Evolutionary conservation across 2,113 vertebrate genomes (phyloP).

Genomic region (Anguilla rostrata): DNA sequence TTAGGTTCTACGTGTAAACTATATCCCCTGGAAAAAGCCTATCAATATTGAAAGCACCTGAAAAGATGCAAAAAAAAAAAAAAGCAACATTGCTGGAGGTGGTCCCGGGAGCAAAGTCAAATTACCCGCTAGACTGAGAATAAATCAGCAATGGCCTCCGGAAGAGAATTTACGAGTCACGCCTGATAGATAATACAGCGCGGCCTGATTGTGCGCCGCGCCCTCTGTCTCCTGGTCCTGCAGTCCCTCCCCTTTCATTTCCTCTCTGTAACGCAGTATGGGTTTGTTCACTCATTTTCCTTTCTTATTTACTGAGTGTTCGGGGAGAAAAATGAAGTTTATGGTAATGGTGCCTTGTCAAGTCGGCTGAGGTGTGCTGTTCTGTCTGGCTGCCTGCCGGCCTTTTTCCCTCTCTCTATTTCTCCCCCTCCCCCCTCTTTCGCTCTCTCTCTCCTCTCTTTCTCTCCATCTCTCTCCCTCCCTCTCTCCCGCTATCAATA

Average conservation of each 20-base stretch:
- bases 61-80: conserved; percentile 25
- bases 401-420: conserved; percentile 9
- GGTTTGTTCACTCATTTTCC: conserved; percentile 48
- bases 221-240: conserved; percentile 29
- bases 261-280: conserved; percentile 41
- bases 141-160: conserved; percentile 53
- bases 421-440: neutral
- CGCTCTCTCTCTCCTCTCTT: too few species aligned
- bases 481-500: conserved; percentile 18
- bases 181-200: conserved; percentile 63
- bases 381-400: conserved; percentile 29
- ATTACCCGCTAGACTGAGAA: conserved; percentile 56
- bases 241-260: conserved; percentile 15
- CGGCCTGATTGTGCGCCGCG: conserved; percentile 32
- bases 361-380: conserved; percentile 43
- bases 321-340: conserved; percentile 52
- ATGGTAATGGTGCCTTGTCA: conserved; percentile 55
- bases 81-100: conserved; percentile 20
- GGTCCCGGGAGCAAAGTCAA: conserved; percentile 47
- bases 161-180: conserved; percentile 58
- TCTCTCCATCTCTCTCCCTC: conserved; percentile 13
- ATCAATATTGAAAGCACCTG: conserved; percentile 15
- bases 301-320: conserved; percentile 56
- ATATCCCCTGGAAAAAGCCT: conserved; percentile 1
- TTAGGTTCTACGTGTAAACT: neutral